Evolutionary conservation across 1,140 invertebrate species (phyloP).

Genomic region (Eriocheir sinensis): DNA sequence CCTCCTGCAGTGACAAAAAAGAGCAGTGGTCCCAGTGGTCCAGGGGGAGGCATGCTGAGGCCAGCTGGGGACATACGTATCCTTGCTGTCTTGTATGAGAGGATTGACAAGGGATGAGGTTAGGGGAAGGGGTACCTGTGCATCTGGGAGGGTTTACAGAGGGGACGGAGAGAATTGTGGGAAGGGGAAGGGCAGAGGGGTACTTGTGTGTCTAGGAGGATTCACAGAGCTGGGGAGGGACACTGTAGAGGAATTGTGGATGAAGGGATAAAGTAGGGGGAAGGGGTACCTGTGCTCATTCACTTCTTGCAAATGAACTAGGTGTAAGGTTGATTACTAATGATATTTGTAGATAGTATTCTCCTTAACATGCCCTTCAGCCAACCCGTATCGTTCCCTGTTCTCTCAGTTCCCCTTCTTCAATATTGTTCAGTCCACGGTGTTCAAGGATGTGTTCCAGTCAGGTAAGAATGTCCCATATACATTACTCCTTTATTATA

Average conservation of each 20-base stretch:
- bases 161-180: background rate
- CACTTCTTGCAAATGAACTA: background rate
- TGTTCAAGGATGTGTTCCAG: constrained; percentile 86
- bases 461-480: constrained; percentile 83
- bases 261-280: background rate
- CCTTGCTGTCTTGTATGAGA: constrained; percentile 41
- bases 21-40: background rate
- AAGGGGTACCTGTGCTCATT: no score
- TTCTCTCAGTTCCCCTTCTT: constrained; percentile 86
- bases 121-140: background rate
- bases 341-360: background rate
- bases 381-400: constrained; percentile 84
- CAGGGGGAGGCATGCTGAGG: constrained; percentile 1
- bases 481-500: background rate
- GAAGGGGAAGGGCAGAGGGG: background rate
- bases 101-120: background rate
- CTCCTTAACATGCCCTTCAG: constrained; percentile 64
- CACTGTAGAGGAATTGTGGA: background rate
- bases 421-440: constrained; percentile 88
- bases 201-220: background rate
- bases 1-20: background rate
- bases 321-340: background rate
- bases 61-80: constrained; percentile 64
- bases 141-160: background rate
- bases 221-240: background rate